Evolutionary conservation across 2,888 invertebrate genomes (phyloP).

Genomic region (Nowickia ferox): DNA sequence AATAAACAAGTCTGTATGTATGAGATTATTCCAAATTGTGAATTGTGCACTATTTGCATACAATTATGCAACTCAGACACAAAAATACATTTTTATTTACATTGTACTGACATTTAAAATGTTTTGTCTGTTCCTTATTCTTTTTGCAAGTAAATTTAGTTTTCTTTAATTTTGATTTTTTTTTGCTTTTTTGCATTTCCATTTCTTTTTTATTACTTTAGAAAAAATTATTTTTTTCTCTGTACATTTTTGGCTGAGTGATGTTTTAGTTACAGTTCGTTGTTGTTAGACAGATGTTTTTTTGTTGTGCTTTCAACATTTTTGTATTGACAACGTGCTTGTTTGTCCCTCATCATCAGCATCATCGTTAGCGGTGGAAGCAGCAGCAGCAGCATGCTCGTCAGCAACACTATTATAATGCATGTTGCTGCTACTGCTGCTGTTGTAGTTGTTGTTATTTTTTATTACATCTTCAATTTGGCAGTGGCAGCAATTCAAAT

Average conservation of each 20-base stretch:
- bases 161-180: slow-evolving; percentile 15
- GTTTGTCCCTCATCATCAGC: slow-evolving; percentile 48
- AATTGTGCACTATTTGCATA: slow-evolving; percentile 47
- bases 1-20: slow-evolving; percentile 12
- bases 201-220: slow-evolving; percentile 27
- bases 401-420: slow-evolving; percentile 20
- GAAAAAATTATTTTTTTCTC: slow-evolving; percentile 2
- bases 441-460: slow-evolving; percentile 1
- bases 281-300: slow-evolving; percentile 64
- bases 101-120: slow-evolving; percentile 58
- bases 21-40: slow-evolving; percentile 18
- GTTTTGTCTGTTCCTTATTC: slow-evolving; percentile 60
- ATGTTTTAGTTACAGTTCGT: slow-evolving; percentile 23
- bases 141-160: slow-evolving; percentile 42
- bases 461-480: slow-evolving; percentile 69
- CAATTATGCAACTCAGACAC: slow-evolving; percentile 48
- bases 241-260: slow-evolving; percentile 36
- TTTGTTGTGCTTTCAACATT: slow-evolving; percentile 59
- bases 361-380: not conserved
- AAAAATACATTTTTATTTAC: slow-evolving; percentile 48
- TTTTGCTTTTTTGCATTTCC: not conserved
- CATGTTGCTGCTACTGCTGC: slow-evolving; percentile 33
- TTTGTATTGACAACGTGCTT: slow-evolving; percentile 62
- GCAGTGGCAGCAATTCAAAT: slow-evolving; percentile 80
- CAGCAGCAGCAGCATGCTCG: not conserved